Percentiles rank a stretch among this genome's conserved stretches.
Evolutionary conservation across 2,113 vertebrate genomes (phyloP).

Genomic region (Neopipo cinnamomea): DNA sequence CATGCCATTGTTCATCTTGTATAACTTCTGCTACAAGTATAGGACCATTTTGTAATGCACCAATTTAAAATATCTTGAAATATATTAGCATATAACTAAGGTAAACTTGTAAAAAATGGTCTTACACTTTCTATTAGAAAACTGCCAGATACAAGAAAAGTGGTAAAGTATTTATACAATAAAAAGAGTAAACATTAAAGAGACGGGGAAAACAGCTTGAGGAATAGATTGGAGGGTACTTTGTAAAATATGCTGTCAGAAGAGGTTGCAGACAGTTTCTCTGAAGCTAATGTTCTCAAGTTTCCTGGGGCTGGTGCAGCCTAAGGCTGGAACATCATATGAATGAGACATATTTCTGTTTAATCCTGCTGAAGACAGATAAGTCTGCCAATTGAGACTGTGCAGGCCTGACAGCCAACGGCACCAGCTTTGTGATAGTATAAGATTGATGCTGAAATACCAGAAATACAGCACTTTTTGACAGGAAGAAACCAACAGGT

Average conservation of each 20-base stretch:
- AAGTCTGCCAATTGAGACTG: constrained; percentile 68
- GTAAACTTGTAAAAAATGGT: not conserved
- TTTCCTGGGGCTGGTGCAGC: constrained; percentile 62
- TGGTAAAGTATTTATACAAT: not conserved
- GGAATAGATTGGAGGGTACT: constrained; percentile 42
- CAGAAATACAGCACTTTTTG: constrained; percentile 42
- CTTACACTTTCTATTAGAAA: not conserved
- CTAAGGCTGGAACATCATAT: constrained; percentile 43
- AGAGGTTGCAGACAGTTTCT: constrained; percentile 58
- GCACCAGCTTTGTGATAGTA: constrained; percentile 61
- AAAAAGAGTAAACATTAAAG: constrained; percentile 12
- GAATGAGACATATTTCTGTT: constrained; percentile 69
- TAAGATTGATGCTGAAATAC: constrained; percentile 52
- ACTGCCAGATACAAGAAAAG: not conserved
- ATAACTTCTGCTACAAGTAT: not conserved
- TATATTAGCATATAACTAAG: not conserved
- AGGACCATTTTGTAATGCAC: not conserved
- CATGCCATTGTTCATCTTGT: not conserved
- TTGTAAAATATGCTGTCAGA: constrained; percentile 26
- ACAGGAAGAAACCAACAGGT: constrained; percentile 48
- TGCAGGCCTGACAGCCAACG: constrained; percentile 54
- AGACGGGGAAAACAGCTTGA: constrained; percentile 2
- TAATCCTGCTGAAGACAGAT: constrained; percentile 70
- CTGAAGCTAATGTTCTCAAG: constrained; percentile 67
- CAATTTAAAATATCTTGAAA: not conserved